These are phyloP conservation scores for Chrysolina oricalcia DNA, from an alignment of 2,888 invertebrate species.

Conservation along the genomic window DNA sequence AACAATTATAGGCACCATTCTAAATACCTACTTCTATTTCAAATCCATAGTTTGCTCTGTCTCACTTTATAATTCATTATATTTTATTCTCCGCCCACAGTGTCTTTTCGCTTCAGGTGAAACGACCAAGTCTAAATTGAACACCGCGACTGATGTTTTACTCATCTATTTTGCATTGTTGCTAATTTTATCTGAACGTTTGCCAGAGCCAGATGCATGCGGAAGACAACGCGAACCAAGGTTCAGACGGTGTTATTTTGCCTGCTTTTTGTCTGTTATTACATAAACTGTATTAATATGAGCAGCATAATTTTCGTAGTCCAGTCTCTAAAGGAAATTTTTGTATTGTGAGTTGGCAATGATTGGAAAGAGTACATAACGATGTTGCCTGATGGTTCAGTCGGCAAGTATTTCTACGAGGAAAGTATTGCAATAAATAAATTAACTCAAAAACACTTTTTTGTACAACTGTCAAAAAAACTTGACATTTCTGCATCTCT, in stretches of 20 bases:
- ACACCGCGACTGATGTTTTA: conserved; percentile 10
- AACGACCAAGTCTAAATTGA: neutral
- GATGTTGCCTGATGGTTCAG: too few relatives aligned
- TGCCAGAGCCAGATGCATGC: conserved; percentile 42
- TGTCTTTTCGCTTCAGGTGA: neutral
- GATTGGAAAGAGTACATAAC: too few relatives aligned
- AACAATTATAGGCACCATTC: too few relatives aligned
- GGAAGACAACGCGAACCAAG: conserved; percentile 37
- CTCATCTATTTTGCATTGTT: conserved; percentile 36
- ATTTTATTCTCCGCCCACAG: too few relatives aligned
- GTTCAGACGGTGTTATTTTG: conserved; percentile 34
- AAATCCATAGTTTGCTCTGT: neutral
- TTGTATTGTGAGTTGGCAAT: too few relatives aligned
- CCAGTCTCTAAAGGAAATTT: neutral
- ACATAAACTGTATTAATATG: conserved; percentile 6
- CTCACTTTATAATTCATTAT: too few relatives aligned
- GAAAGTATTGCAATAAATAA: too few relatives aligned
- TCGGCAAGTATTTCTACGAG: too few relatives aligned
- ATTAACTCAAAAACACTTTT: too few relatives aligned
- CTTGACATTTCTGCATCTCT: too few relatives aligned
- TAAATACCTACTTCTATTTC: neutral
- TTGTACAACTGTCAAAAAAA: too few relatives aligned
- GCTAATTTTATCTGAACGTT: conserved; percentile 42
- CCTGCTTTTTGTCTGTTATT: conserved; percentile 12
- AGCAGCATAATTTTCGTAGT: conserved; percentile 2